Conservation (phyloP, 2,113 vertebrate genomes). For the Heptranchias perlo region DNA sequence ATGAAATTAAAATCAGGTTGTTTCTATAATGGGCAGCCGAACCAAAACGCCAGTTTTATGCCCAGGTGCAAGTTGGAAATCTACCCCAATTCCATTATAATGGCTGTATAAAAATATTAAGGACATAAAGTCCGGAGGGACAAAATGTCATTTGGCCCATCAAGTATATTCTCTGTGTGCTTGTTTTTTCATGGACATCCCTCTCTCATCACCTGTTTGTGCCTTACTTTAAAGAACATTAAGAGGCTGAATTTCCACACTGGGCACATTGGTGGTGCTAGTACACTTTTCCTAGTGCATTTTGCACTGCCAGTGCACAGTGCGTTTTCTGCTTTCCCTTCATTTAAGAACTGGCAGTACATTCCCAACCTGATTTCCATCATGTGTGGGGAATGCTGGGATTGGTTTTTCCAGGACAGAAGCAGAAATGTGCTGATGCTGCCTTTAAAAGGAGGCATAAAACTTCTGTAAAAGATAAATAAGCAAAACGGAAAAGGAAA, state of each 20-base stretch:
- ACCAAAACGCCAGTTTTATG: too few species aligned
- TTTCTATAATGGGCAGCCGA: too few species aligned
- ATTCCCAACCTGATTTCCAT: neutral
- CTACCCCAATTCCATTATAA: too few species aligned
- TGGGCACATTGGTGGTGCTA: neutral
- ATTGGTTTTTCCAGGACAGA: neutral
- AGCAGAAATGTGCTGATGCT: neutral
- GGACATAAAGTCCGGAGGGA: neutral
- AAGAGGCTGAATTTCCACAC: too few species aligned
- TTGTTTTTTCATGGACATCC: neutral
- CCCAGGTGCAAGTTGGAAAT: too few species aligned
- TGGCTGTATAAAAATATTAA: neutral
- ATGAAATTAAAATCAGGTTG: too few species aligned
- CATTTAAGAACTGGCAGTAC: neutral
- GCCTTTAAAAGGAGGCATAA: neutral
- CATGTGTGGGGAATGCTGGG: neutral
- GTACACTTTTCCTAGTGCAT: neutral
- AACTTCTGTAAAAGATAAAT: neutral
- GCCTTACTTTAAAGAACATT: neutral
- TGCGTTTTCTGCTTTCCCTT: neutral
- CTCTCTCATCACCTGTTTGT: neutral
- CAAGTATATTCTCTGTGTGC: neutral
- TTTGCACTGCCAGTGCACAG: neutral
- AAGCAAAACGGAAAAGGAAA: neutral
- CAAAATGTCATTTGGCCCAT: too few species aligned